phyloP scores from a whole-genome alignment of 2,113 vertebrate genomes.

The Electrona antarctica region DNA sequence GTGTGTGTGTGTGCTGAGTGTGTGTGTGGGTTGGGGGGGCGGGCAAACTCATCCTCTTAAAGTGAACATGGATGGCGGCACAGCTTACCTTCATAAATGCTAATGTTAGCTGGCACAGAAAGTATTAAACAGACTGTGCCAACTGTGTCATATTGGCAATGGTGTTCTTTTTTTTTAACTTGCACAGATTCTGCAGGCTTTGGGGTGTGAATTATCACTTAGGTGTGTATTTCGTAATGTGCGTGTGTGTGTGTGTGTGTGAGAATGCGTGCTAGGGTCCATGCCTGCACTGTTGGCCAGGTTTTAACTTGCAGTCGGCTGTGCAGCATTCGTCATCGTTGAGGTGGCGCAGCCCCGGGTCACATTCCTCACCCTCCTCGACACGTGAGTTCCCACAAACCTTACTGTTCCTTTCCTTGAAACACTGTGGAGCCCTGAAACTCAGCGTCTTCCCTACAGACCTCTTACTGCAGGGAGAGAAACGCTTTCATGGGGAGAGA shows the following conservation, averaged over 20 bases:
- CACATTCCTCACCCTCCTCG: conserved; percentile 93
- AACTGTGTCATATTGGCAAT: neutral
- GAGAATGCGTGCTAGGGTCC: neutral
- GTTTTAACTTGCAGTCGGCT: conserved; percentile 83
- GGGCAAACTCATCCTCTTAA: too few species aligned
- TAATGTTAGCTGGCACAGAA: too few species aligned
- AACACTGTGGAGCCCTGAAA: conserved; percentile 88
- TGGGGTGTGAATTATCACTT: neutral
- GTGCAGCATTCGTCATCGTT: conserved; percentile 89
- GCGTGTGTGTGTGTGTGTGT: neutral
- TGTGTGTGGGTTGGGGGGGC: too few species aligned
- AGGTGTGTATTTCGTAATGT: neutral
- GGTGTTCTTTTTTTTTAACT: neutral
- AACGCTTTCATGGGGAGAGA: conserved; percentile 79
- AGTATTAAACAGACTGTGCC: neutral
- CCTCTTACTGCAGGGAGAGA: conserved; percentile 94
- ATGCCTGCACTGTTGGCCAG: conserved; percentile 87
- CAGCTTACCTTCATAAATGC: too few species aligned
- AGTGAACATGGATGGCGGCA: too few species aligned
- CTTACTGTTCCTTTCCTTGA: conserved; percentile 91
- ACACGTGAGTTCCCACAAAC: conserved; percentile 97
- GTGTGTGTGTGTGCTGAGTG: too few species aligned
- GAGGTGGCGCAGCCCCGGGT: conserved; percentile 90
- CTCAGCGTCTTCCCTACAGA: conserved; percentile 90
- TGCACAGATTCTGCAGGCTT: neutral